Conservation (phyloP, 2,888 invertebrate genomes). For the Pollenia amentaria region DNA sequence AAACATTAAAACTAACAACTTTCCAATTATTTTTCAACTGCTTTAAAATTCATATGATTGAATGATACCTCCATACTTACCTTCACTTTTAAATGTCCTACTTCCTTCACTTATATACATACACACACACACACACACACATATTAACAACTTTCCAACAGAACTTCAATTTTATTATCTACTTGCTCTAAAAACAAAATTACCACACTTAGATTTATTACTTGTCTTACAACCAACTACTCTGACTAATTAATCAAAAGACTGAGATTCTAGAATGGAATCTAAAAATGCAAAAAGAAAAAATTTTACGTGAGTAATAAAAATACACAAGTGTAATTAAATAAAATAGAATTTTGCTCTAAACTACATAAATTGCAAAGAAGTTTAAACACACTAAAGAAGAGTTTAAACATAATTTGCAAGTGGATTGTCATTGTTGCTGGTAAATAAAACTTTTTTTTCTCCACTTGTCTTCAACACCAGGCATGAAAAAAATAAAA, state of each 20-base stretch:
- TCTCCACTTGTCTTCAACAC: background rate
- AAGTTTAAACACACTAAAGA: background rate
- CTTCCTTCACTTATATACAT: no score
- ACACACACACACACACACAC: no score
- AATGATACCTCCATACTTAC: no score
- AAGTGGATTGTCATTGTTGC: background rate
- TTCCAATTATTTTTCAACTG: no score
- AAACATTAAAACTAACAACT: no score
- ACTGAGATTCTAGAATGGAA: background rate
- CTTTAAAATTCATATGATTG: no score
- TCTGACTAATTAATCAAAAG: constrained; percentile 54
- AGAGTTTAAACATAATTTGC: constrained; percentile 1
- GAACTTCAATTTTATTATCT: background rate
- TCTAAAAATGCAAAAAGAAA: background rate
- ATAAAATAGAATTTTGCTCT: constrained; percentile 13
- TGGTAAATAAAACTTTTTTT: background rate
- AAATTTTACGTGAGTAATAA: background rate
- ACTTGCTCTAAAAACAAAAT: background rate
- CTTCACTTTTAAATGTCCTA: background rate
- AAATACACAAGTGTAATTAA: constrained; percentile 33
- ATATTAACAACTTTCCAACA: background rate
- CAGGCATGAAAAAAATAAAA: background rate
- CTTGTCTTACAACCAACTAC: constrained; percentile 28
- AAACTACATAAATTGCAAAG: background rate
- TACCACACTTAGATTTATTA: constrained; percentile 35